A percentile compares a stretch with the other conserved stretches of the same genome.
phyloP scores from a whole-genome alignment of 1,140 invertebrate species.

The Pachyrhynchus sulphureomaculatus region DNA sequence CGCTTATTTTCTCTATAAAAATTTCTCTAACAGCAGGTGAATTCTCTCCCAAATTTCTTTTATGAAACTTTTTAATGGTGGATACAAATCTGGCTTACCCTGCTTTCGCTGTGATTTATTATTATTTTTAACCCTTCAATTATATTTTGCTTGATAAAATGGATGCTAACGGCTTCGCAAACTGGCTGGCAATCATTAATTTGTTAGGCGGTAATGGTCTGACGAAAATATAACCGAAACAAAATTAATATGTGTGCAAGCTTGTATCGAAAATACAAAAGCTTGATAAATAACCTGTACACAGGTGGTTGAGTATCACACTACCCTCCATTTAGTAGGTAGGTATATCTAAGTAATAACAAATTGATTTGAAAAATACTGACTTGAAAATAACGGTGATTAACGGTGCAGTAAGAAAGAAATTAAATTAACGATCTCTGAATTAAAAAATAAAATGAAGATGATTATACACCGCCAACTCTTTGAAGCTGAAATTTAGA shows the following conservation, averaged over 20 bases:
- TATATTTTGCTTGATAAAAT: conserved; percentile 24
- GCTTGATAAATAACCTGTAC: conserved; percentile 26
- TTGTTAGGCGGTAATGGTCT: conserved; percentile 27
- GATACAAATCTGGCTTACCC: background rate
- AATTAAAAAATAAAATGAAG: no score
- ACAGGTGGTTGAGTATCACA: conserved; percentile 19
- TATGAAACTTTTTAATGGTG: no score
- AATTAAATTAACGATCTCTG: no score
- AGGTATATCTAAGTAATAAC: conserved; percentile 6
- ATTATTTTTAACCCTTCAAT: conserved; percentile 21
- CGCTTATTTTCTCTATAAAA: no score
- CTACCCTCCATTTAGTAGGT: background rate
- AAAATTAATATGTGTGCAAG: conserved; percentile 29
- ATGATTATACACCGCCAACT: no score
- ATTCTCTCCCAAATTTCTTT: no score
- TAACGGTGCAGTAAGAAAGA: background rate
- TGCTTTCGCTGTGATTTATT: conserved; percentile 17
- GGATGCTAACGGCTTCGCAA: conserved; percentile 10
- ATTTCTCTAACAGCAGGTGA: no score
- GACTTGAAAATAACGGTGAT: background rate
- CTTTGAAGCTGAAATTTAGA: no score
- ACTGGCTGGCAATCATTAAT: conserved; percentile 25
- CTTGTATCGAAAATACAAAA: conserved; percentile 26
- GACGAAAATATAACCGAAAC: conserved; percentile 31
- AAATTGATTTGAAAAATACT: conserved; percentile 9